Percentiles rank a stretch among this genome's conserved stretches.
Conservation (phyloP, 2,113 vertebrate genomes). For the Chionis minor region DNA sequence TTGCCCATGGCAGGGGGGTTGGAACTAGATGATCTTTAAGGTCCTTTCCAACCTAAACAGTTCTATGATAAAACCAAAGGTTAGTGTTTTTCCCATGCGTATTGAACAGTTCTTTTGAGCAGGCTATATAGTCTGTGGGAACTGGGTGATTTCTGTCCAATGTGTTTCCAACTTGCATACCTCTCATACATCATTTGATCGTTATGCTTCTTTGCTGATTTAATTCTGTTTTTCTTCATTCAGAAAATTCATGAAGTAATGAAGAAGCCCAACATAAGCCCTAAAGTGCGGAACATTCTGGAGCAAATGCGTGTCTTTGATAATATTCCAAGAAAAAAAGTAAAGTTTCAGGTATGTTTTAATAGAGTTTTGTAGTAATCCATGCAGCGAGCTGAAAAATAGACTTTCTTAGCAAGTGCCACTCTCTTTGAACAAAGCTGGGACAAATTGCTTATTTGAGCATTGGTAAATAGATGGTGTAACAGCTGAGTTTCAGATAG, state of each 20-base stretch:
- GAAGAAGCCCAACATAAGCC: conserved; percentile 82
- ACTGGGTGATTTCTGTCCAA: not conserved
- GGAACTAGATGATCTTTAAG: no score
- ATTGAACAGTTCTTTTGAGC: not conserved
- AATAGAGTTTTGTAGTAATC: not conserved
- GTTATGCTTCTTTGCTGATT: not conserved
- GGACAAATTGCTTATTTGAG: not conserved
- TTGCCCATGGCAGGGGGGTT: no score
- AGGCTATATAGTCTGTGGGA: not conserved
- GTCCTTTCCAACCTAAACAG: no score
- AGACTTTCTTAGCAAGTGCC: not conserved
- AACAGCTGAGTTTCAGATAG: not conserved
- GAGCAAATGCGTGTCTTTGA: conserved; percentile 85
- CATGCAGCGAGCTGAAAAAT: not conserved
- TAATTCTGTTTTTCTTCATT: not conserved
- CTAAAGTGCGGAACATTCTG: conserved; percentile 83
- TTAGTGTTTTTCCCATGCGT: not conserved
- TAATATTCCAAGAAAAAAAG: conserved; percentile 93
- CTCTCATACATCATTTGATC: not conserved
- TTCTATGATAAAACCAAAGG: not conserved
- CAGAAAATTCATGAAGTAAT: conserved; percentile 89
- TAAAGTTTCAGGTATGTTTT: conserved; percentile 89
- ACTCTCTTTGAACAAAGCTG: not conserved
- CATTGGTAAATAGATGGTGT: not conserved
- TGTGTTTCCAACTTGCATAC: not conserved